Conservation (phyloP, 2,797 vertebrate genomes). For the Lateolabrax maculatus region DNA sequence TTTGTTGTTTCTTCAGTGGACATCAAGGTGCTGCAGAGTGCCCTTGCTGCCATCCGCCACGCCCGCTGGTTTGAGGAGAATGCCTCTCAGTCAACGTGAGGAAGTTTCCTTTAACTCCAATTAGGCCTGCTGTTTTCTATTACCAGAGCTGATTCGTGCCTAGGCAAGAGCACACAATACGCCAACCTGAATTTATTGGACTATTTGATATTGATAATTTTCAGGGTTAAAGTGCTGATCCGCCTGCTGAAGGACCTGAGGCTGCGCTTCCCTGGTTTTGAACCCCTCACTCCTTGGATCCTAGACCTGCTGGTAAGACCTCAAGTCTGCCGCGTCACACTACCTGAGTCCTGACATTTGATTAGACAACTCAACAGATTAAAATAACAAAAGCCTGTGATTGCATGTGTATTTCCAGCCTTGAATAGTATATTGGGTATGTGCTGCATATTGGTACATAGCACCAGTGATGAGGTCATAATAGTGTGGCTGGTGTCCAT, state of each 20-base stretch:
- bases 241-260: conserved; percentile 94
- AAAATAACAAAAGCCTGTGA: background rate
- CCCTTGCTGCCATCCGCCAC: conserved; percentile 96
- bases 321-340: background rate
- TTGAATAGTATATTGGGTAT: background rate
- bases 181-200: fast-evolving
- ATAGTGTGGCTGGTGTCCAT: fast-evolving
- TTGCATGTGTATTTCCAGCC: background rate
- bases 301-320: conserved; percentile 91
- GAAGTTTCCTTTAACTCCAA: background rate
- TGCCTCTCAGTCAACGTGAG: conserved; percentile 97
- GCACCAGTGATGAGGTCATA: background rate
- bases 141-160: fast-evolving
- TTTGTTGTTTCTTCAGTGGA: conserved; percentile 92
- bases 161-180: fast-evolving
- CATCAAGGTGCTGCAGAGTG: conserved; percentile 97
- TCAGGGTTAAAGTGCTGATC: conserved; percentile 96
- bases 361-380: background rate
- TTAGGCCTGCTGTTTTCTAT: background rate
- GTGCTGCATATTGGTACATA: too few species aligned
- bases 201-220: background rate
- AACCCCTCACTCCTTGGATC: conserved; percentile 97
- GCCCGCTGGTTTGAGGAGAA: conserved; percentile 99
- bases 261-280: conserved; percentile 94
- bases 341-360: background rate